Percentiles rank a stretch among this genome's conserved stretches.
These are phyloP conservation scores for Gonatopus flavifemur DNA, from an alignment of 1,140 invertebrate species.

Conservation along the genomic window DNA sequence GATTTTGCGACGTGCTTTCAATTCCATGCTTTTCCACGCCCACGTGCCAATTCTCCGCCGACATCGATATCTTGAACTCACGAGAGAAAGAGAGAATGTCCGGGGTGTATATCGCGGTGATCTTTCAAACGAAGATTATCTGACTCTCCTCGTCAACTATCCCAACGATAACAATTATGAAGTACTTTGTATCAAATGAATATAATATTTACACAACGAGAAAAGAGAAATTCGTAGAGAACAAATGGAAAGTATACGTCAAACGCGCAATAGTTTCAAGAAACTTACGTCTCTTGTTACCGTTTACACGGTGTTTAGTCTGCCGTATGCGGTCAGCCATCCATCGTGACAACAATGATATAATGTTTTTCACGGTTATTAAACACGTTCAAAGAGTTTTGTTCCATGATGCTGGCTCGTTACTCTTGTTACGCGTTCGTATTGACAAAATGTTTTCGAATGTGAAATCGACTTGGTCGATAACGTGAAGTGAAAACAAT, in stretches of 20 bases:
- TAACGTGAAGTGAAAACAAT: no score
- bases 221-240: no score
- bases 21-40: slow-evolving; percentile 8
- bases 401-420: no score
- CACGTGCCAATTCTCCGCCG: slow-evolving; percentile 6
- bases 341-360: slow-evolving; percentile 22
- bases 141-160: no score
- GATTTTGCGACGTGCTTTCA: background rate
- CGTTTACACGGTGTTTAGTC: background rate
- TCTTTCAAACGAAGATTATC: background rate
- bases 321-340: slow-evolving; percentile 3
- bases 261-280: background rate
- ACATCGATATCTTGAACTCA: background rate
- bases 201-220: no score
- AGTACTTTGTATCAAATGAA: no score
- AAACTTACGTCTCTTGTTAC: background rate
- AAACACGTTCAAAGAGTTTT: slow-evolving; percentile 9
- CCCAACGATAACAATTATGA: no score
- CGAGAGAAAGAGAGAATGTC: background rate
- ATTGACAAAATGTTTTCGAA: no score
- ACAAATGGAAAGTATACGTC: no score
- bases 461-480: no score
- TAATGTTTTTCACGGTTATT: slow-evolving; percentile 19
- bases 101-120: background rate
- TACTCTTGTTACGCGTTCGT: no score